phyloP scores from a whole-genome alignment of 1,140 invertebrate genomes.

The Galleria mellonella region DNA sequence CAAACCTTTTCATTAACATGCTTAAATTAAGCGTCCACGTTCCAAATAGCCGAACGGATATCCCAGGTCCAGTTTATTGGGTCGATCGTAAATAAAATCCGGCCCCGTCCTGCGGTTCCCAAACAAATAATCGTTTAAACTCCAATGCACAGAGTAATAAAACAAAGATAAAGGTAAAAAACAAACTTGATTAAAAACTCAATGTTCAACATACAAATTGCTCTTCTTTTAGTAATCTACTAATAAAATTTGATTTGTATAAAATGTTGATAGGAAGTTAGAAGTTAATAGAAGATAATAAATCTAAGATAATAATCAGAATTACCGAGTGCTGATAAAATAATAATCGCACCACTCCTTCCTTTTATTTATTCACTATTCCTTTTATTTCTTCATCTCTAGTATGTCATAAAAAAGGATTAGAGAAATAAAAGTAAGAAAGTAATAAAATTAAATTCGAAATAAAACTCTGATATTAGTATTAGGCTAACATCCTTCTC shows the following conservation, averaged over 20 bases:
- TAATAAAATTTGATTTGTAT: background rate
- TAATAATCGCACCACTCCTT: background rate
- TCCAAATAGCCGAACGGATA: slow-evolving; percentile 10
- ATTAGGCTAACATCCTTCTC: too few relatives aligned
- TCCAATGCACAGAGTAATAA: slow-evolving; percentile 10
- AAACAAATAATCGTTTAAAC: slow-evolving; percentile 23
- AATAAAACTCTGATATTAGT: too few relatives aligned
- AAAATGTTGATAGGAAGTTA: background rate
- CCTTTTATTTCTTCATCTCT: too few relatives aligned
- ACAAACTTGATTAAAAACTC: background rate
- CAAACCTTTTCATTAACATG: background rate
- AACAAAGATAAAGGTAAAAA: slow-evolving; percentile 3
- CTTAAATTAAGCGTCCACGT: background rate
- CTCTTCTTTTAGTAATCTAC: background rate
- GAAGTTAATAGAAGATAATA: too few relatives aligned
- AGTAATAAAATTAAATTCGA: too few relatives aligned
- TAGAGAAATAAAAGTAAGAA: too few relatives aligned
- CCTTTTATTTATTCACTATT: too few relatives aligned
- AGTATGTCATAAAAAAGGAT: too few relatives aligned
- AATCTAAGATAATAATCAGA: too few relatives aligned
- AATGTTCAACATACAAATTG: background rate
- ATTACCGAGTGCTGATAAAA: background rate
- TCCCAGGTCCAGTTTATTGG: slow-evolving; percentile 16
- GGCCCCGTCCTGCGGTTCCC: slow-evolving; percentile 8
- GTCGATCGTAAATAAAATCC: slow-evolving; percentile 16